phyloP scores from a whole-genome alignment of 2,113 vertebrate species.

The Struthio camelus region DNA sequence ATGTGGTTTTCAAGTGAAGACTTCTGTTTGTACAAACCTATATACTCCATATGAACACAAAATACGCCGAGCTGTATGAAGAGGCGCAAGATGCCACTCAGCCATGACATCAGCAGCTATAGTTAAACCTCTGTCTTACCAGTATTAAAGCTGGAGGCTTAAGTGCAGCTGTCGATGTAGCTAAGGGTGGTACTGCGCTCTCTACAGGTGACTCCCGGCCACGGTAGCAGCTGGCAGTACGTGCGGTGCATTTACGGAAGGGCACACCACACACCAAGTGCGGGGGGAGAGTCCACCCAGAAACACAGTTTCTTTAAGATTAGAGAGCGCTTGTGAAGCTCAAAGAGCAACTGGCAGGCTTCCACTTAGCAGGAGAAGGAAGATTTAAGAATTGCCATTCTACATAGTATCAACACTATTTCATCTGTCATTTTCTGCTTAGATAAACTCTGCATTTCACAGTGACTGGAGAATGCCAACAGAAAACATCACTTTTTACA shows the following conservation, averaged over 20 bases:
- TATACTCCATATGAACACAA: neutral
- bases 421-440: constrained; percentile 49
- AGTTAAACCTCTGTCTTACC: neutral
- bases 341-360: constrained; percentile 2
- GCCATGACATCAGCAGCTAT: neutral
- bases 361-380: neutral
- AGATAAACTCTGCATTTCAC: constrained; percentile 37
- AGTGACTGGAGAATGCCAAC: constrained; percentile 39
- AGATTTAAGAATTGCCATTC: constrained; percentile 7
- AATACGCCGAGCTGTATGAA: fast-evolving
- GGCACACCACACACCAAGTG: neutral
- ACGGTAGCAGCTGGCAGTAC: neutral
- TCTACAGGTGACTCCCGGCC: neutral
- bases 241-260: neutral
- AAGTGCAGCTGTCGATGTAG: neutral
- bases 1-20: neutral
- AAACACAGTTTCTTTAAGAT: neutral
- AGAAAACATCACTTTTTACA: constrained; percentile 25
- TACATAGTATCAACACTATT: neutral
- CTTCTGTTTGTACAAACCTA: neutral
- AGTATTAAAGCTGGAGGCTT: neutral
- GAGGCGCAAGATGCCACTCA: neutral
- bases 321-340: neutral
- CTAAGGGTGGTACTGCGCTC: neutral
- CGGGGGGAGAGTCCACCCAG: neutral